Percentiles rank a stretch among this genome's conserved stretches.
These are phyloP conservation scores for Dryocosmus kuriphilus DNA, from an alignment of 2,888 invertebrate genomes.

Conservation along the genomic window DNA sequence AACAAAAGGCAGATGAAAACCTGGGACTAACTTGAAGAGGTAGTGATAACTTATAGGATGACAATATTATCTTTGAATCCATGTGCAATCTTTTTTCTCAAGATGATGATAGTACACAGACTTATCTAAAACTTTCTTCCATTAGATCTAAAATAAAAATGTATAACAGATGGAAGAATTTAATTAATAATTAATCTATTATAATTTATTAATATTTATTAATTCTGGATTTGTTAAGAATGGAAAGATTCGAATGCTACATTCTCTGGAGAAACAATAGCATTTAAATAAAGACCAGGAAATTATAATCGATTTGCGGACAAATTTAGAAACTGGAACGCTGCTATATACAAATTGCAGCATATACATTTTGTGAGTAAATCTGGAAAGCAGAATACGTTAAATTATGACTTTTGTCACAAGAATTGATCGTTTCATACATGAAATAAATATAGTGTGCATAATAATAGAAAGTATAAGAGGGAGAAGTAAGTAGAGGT, in stretches of 20 bases:
- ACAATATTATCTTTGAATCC: slow-evolving; percentile 12
- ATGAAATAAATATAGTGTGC: neutral
- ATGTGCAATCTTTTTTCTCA: neutral
- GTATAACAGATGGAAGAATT: too few relatives aligned
- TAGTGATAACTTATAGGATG: slow-evolving; percentile 30
- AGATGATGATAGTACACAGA: neutral
- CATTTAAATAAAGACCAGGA: neutral
- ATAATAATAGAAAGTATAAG: neutral
- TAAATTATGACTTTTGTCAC: neutral
- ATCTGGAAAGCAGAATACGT: neutral
- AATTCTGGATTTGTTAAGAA: neutral
- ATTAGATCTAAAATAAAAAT: neutral
- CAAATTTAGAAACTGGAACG: slow-evolving; percentile 20
- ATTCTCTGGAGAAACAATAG: slow-evolving; percentile 3
- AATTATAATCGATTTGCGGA: slow-evolving; percentile 25
- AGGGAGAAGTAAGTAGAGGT: neutral
- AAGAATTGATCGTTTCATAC: neutral
- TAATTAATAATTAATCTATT: neutral
- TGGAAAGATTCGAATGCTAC: neutral
- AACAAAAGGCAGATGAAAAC: neutral
- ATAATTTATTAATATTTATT: neutral
- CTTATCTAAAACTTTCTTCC: neutral
- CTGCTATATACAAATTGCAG: neutral
- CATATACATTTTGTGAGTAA: slow-evolving; percentile 1
- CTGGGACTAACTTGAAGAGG: slow-evolving; percentile 28